Percentiles rank a stretch among this genome's conserved stretches.
These are phyloP conservation scores for Trachymyrmex cornetzi DNA, from an alignment of 1,140 invertebrate species.

Conservation along the genomic window DNA sequence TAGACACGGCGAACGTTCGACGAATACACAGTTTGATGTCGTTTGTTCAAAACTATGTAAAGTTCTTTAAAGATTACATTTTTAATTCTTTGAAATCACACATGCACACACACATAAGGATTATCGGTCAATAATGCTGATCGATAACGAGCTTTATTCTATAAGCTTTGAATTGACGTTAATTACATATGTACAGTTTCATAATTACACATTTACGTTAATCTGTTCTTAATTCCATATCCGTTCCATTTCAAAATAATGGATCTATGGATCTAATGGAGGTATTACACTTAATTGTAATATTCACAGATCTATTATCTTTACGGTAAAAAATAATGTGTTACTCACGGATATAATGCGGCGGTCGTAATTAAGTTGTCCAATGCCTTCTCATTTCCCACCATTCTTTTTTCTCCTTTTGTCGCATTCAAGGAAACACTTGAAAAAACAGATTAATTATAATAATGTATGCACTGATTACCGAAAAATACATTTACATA, in stretches of 20 bases:
- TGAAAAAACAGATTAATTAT: background rate
- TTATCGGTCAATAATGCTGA: background rate
- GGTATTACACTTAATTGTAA: background rate
- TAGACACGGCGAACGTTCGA: slow-evolving; percentile 15
- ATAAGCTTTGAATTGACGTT: too few relatives aligned
- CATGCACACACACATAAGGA: background rate
- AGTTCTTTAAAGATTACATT: background rate
- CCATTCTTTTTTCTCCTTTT: background rate
- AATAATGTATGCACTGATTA: background rate
- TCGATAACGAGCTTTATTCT: too few relatives aligned
- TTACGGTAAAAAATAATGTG: background rate
- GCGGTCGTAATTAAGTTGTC: background rate
- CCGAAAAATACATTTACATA: background rate
- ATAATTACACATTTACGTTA: too few relatives aligned
- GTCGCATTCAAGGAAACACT: background rate
- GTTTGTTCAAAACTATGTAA: background rate
- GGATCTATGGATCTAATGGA: background rate
- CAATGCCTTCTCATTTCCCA: background rate
- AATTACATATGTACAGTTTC: too few relatives aligned
- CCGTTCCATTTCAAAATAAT: too few relatives aligned
- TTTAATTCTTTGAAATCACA: background rate
- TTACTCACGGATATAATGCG: background rate
- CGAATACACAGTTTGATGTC: slow-evolving; percentile 33
- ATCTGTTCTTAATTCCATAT: too few relatives aligned
- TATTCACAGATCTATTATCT: background rate